Evolutionary conservation across 2,797 vertebrate species (phyloP), one percentile per base, ranked within the genome.

Genomic region (Myotis pilosus): DNA sequence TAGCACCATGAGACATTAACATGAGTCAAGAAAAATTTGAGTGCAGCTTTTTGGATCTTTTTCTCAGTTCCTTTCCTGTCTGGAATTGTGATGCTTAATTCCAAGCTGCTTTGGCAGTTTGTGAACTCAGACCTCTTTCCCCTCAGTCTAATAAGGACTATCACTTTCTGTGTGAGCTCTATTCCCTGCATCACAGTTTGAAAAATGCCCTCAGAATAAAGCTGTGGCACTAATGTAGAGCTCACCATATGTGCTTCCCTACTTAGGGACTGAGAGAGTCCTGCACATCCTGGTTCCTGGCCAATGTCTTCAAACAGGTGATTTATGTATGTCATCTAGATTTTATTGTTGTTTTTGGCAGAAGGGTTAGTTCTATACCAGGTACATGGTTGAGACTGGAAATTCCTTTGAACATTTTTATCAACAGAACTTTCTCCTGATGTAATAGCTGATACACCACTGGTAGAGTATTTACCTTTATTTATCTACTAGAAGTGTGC

Each of bases 311-410:
- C 60, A 92, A 69, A 87, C 16, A 74, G 55, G 86, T 93, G 94
- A 96, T 91, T 89, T 82, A 87, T 91, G 74, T 57, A 87, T 74
- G 64, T 87, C 69, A 89, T 41, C n/a, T 13, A 72, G 82, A 3
- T 36, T 97, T 95, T 89, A 80, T 44, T 78, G 89, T 66, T 95
- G 80, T 91, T 93, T 95, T 93, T 88, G 87, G 79, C 79, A 95
- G 71, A 87, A 91, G 28, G 4, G 3, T 81, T 95, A 69, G 49
- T 91, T 91, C 62, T 91, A 41, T 92, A 74, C 79, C 71, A 96
- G 87, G 60, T 89, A 89, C 79, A 81, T 84, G 64, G 47, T 47
- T 95, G 72, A 92, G n/a, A 89, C 6, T 94, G 30, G 38, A 91
- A 94, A 88, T 96, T 44, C 47, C 49, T 96, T 91, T 76, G 53